Evolutionary conservation across 64 coral and sea anemone genomes (phyloP).

Genomic region (Montipora cactus): DNA sequence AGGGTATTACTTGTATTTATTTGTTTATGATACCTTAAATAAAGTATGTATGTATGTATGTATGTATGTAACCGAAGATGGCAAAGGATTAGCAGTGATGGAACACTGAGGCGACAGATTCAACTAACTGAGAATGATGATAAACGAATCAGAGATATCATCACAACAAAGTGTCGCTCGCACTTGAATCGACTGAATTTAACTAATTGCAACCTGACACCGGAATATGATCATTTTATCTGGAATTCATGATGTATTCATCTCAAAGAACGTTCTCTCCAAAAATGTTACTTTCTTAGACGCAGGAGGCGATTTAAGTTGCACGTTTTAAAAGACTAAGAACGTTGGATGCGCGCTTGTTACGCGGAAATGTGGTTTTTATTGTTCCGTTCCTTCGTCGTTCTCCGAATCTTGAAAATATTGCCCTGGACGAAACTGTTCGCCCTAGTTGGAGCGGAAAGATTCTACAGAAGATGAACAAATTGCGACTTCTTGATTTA

Average conservation of each 20-base stretch:
- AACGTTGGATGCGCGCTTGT: conserved; percentile 42
- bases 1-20: no score
- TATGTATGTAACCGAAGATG: conserved; percentile 56
- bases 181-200: conserved; percentile 31
- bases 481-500: conserved; percentile 50
- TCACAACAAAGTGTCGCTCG: conserved; percentile 1
- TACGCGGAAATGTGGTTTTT: conserved; percentile 47
- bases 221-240: neutral
- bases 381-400: conserved; percentile 9
- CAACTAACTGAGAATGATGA: neutral
- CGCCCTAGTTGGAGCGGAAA: conserved; percentile 15
- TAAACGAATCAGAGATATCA: conserved; percentile 14
- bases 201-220: conserved; percentile 33
- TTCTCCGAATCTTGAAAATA: conserved; percentile 56
- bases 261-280: no score
- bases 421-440: conserved; percentile 61
- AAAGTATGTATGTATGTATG: no score
- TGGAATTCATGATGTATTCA: no score
- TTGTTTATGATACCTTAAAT: no score
- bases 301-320: no score
- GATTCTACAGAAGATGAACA: conserved; percentile 33
- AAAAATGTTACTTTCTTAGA: no score
- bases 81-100: conserved; percentile 34
- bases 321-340: conserved; percentile 17
- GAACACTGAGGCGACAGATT: conserved; percentile 25